Evolutionary conservation across 2,888 invertebrate genomes (phyloP), one percentile per base, ranked within the genome.

Genomic region (Thecophora atra): DNA sequence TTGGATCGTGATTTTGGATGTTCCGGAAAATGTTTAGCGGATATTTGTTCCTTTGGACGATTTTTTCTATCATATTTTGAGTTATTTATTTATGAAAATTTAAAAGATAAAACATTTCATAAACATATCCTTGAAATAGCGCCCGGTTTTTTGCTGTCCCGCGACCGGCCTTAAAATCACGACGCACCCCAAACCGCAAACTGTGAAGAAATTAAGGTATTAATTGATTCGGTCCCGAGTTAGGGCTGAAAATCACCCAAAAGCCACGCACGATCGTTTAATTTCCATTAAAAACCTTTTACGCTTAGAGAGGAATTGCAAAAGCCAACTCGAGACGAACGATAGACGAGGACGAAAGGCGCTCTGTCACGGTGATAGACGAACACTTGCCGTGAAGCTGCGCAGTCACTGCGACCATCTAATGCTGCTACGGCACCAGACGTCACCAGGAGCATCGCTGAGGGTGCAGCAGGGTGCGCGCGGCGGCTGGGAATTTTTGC

Each of bases 211-310:
- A 83, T 83, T 82, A 83, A 80, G 78, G 82, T 78, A 83, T 83
- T 82, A 83, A 79, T n/a, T n/a, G n/a, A n/a, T 75, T 71, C 73
- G 58, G 73, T 67, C 26, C 30, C 68, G 15, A 21, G 52, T 69
- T 56, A 71, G 73, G 75, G 72, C 54, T 73, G 76, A 70, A 70
- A 30, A 47, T n/a, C 24, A 42, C 37, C 73, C 68, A 73, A n/a
- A 67, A 73, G 73, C 76, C 79, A 78, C 80, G 80, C 80, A 78
- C 80, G 85, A 85, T 85, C 84, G 81, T 85, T 85, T 85, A 85
- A 83, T 83, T 85, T 85, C 83, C 85, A 85, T 85, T 85, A 85
- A 83, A 84, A 83, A 81, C 81, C 83, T 84, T 84, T 80, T 79
- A 77, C 74, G 76, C 77, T 69, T 73, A 72, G 69, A 73, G 58